Percentiles rank a stretch among this genome's conserved stretches.
These are phyloP conservation scores for Numenius phaeopus DNA, from an alignment of 2,797 vertebrate species.

Conservation along the genomic window DNA sequence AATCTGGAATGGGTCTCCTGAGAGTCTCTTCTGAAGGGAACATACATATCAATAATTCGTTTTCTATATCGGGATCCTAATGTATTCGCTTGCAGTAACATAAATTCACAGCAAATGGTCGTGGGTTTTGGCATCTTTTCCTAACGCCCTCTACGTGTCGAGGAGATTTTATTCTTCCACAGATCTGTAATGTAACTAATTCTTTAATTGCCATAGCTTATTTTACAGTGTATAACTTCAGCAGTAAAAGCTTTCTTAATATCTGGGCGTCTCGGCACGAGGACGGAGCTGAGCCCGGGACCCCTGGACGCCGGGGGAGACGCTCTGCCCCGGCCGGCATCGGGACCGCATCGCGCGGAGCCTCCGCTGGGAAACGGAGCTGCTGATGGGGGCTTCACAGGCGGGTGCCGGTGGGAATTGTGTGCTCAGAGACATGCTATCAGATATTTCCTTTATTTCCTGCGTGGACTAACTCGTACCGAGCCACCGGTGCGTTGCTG, in stretches of 20 bases:
- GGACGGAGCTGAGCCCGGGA: neutral
- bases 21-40: conserved; percentile 68
- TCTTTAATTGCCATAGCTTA: neutral
- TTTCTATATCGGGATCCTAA: conserved; percentile 31
- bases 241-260: neutral
- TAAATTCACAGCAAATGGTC: conserved; percentile 54
- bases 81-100: conserved; percentile 48
- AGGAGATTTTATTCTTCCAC: neutral
- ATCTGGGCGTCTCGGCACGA: neutral
- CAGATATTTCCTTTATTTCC: neutral
- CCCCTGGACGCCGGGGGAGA: neutral
- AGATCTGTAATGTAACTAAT: neutral
- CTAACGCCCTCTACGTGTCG: neutral
- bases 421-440: neutral
- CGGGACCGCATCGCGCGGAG: fast-evolving
- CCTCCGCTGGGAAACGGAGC: fast-evolving
- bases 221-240: neutral
- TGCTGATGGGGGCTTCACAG: neutral
- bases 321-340: neutral
- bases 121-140: neutral
- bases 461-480: neutral
- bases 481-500: neutral
- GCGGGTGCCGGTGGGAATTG: too few relatives aligned
- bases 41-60: conserved; percentile 49
- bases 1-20: conserved; percentile 69